phyloP scores from a whole-genome alignment of 2,888 invertebrate species.

The Lasioglossum calceatum region DNA sequence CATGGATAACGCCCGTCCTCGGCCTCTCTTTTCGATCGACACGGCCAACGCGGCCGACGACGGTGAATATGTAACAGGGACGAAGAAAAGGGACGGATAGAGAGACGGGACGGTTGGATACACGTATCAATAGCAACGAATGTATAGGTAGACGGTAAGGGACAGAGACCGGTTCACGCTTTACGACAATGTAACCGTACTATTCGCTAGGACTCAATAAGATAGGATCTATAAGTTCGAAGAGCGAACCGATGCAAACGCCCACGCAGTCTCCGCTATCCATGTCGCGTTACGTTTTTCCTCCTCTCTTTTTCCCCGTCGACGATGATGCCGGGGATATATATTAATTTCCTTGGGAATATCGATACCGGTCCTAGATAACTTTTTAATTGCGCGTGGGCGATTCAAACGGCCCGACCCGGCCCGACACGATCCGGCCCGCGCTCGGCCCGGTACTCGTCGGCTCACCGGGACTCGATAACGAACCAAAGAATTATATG shows the following conservation, averaged over 20 bases:
- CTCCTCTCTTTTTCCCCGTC: too few species aligned
- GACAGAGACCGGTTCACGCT: conserved; percentile 68
- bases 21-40: conserved; percentile 11
- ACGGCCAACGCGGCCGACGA: not conserved
- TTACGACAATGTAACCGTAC: conserved; percentile 68
- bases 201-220: conserved; percentile 67
- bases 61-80: not conserved
- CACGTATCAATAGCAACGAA: conserved; percentile 60
- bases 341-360: conserved; percentile 45
- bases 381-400: conserved; percentile 8
- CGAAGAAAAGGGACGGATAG: not conserved
- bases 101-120: conserved; percentile 42
- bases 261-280: conserved; percentile 56
- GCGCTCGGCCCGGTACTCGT: not conserved
- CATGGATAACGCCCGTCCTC: conserved; percentile 46
- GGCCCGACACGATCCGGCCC: not conserved
- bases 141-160: conserved; percentile 56
- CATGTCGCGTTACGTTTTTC: conserved; percentile 44
- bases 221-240: conserved; percentile 62
- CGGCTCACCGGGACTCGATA: conserved; percentile 5
- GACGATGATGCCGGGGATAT: not conserved
- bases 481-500: conserved; percentile 19
- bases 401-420: not conserved
- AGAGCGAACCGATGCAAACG: conserved; percentile 52
- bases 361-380: conserved; percentile 10